Evolutionary conservation across 1,140 invertebrate genomes (phyloP).

Genomic region (Cryptotermes secundus): DNA sequence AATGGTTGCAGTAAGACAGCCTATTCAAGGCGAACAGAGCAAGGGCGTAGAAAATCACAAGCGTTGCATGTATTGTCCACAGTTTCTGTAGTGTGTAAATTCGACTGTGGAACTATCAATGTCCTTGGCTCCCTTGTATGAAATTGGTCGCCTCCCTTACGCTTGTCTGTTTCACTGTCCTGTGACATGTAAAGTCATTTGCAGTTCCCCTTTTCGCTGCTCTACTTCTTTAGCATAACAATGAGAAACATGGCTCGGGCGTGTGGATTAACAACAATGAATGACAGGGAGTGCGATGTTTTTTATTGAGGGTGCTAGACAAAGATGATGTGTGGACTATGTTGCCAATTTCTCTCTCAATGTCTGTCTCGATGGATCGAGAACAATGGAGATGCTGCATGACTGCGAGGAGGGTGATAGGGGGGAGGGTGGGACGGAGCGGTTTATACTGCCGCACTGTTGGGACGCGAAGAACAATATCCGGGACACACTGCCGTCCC

Average conservation of each 20-base stretch:
- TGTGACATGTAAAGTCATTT: slow-evolving; percentile 5
- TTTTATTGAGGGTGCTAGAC: slow-evolving; percentile 16
- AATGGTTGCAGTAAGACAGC: no score
- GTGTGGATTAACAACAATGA: slow-evolving; percentile 12
- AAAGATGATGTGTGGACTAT: not conserved
- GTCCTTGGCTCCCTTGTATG: not conserved
- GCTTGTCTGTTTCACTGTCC: not conserved
- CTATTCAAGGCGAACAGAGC: not conserved
- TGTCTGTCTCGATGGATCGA: not conserved
- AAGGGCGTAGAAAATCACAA: not conserved
- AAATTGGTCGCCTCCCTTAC: not conserved
- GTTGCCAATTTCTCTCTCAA: slow-evolving; percentile 11
- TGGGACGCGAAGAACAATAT: no score
- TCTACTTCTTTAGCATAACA: slow-evolving; percentile 12
- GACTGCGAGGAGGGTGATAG: no score
- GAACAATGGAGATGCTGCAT: not conserved
- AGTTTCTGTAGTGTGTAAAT: slow-evolving; percentile 6
- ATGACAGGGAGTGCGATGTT: slow-evolving; percentile 7
- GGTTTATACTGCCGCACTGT: no score
- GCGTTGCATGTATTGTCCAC: not conserved
- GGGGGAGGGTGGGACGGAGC: no score
- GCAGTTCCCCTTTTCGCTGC: not conserved
- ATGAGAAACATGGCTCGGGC: slow-evolving; percentile 10
- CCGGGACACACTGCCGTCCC: no score
- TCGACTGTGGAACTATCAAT: not conserved